phyloP scores from a whole-genome alignment of 1,140 invertebrate genomes.

The Rhopalosiphum padi region DNA sequence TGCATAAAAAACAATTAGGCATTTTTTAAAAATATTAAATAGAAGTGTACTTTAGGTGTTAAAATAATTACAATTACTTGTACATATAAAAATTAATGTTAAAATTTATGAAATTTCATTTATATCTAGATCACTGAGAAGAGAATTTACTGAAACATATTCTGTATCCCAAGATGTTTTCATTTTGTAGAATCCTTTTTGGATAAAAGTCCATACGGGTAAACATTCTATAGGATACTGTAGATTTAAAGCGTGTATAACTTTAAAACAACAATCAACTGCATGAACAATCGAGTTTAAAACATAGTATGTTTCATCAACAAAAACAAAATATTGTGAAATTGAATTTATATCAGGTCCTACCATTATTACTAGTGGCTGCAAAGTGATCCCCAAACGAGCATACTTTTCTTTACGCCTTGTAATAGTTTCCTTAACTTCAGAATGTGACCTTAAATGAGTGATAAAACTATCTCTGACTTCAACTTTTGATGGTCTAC shows the following conservation, averaged over 20 bases:
- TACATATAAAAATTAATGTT: neutral
- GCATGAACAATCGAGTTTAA: neutral
- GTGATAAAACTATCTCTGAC: neutral
- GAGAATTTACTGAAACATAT: neutral
- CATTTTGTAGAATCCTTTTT: neutral
- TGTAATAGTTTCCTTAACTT: neutral
- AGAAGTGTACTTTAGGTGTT: neutral
- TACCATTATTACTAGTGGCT: neutral
- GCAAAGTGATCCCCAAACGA: neutral
- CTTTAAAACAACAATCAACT: neutral
- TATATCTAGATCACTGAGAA: neutral
- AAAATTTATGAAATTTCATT: neutral
- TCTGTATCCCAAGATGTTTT: neutral
- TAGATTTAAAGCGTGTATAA: neutral
- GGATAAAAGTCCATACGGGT: neutral
- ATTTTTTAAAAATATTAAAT: neutral
- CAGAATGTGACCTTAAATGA: neutral
- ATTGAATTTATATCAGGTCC: neutral
- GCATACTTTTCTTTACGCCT: neutral
- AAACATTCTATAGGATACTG: neutral
- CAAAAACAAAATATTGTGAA: neutral
- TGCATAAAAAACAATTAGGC: neutral
- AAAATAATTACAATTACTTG: neutral
- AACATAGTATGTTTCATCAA: neutral
- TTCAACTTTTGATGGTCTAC: conserved; percentile 13